phyloP scores from a whole-genome alignment of 1,140 invertebrate genomes.

The Oreohelix idahoensis region DNA sequence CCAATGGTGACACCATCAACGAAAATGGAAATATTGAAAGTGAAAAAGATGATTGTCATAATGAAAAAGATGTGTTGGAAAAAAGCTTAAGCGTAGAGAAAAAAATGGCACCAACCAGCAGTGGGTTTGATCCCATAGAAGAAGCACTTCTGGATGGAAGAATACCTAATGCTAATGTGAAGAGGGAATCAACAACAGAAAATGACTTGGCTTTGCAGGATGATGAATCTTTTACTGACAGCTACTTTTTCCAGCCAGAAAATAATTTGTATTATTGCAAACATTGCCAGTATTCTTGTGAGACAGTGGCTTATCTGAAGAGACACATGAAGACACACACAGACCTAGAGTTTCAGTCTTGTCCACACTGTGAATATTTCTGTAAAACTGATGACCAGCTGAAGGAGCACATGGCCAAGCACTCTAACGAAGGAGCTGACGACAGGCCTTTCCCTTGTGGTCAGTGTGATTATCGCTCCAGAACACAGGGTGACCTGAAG shows the following conservation, averaged over 20 bases:
- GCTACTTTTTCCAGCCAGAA: not conserved
- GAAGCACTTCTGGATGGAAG: not conserved
- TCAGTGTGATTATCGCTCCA: not conserved
- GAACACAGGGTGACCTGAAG: not conserved
- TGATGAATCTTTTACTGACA: not conserved
- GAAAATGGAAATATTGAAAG: too few relatives aligned
- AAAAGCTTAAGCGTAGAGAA: too few relatives aligned
- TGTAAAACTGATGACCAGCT: not conserved
- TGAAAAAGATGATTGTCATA: too few relatives aligned
- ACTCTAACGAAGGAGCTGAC: not conserved
- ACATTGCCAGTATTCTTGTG: not conserved
- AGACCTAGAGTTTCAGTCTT: not conserved
- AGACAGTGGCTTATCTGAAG: not conserved
- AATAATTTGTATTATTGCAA: not conserved
- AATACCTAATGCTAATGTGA: not conserved
- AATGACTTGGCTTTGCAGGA: not conserved
- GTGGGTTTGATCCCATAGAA: not conserved
- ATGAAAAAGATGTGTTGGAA: too few relatives aligned
- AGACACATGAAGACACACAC: constrained; percentile 5
- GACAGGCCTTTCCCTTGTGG: not conserved
- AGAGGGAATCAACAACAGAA: not conserved
- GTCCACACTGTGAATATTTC: not conserved
- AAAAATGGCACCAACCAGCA: too few relatives aligned
- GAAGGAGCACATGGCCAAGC: not conserved
- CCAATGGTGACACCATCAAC: too few relatives aligned